Base-by-base conservation (phyloP, 2,888 invertebrate genomes). In the Ectobius pallidus region DNA sequence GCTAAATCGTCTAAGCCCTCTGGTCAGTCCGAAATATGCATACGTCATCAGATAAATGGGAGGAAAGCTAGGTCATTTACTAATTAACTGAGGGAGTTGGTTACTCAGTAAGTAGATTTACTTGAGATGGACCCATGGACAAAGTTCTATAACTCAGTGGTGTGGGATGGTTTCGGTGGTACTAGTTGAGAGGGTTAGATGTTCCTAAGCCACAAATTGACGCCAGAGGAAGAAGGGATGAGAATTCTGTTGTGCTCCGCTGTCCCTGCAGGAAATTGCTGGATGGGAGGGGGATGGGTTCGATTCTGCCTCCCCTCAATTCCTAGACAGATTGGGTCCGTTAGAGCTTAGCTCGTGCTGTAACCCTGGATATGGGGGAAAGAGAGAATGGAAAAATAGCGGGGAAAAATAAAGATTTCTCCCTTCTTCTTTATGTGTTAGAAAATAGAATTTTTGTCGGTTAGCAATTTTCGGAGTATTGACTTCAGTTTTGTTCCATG, bases 221-320 rank as follows among this genome's bases (percentile, higher is more conserved):
- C 30, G 58, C 58, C 27, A 9, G 32, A 58, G 58, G n/a, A n/a
- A n/a, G n/a, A n/a, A n/a, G n/a, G 58, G 58, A 58, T 32, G 32
- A 58, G 30, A 11, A 30, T 7, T 58, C 58, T 58, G 30, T 30
- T 58, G n/a, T 58, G 2, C 9, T 52, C 22, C 3, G n/a, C 58
- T 58, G 58, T 58, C 58, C 58, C 30, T n/a, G 27, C 58, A 58
- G 58, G 32, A 58, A 58, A 58, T 58, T 58, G 32, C 58, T 7
- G n/a, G 58, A 30, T n/a, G 18, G n/a, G 46, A n/a, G 9, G 46
- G 3, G n/a, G 46, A n/a, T 7, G 55, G 22, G 27, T 22, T 58
- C 4, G 9, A 30, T 30, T 58, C 58, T 58, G 14, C 22, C 27
- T 30, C 30, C 30, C 58, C 30, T 20, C 58, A 1, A 7, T 11